A percentile compares a stretch with the other conserved stretches of the same genome.
Evolutionary conservation across 2,888 invertebrate genomes (phyloP).

Genomic region (Mesodorylaimus sp.): DNA sequence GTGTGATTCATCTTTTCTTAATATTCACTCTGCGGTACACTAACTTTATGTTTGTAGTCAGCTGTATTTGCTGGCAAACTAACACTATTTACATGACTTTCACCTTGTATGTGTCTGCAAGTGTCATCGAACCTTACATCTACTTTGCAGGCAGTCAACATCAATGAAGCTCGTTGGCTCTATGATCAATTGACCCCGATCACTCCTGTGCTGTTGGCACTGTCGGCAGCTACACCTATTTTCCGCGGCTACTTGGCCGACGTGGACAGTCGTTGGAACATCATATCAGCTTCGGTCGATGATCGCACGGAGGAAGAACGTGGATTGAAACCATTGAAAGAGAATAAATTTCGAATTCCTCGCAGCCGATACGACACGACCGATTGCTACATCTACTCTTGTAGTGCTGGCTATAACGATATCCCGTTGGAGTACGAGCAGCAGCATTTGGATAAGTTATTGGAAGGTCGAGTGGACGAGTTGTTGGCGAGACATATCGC

Average conservation of each 20-base stretch:
- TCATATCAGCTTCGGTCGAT: slow-evolving; percentile 43
- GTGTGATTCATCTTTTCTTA: too few species aligned
- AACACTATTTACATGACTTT: too few species aligned
- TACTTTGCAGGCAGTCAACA: slow-evolving; percentile 69
- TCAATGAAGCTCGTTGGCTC: slow-evolving; percentile 75
- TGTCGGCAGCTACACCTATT: slow-evolving; percentile 87
- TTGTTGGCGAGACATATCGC: slow-evolving; percentile 83
- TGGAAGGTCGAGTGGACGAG: slow-evolving; percentile 74
- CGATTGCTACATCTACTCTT: slow-evolving; percentile 78
- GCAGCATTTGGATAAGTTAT: slow-evolving; percentile 57
- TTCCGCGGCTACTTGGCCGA: slow-evolving; percentile 83
- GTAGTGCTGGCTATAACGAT: slow-evolving; percentile 69
- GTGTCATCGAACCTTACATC: too few species aligned
- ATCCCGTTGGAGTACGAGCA: slow-evolving; percentile 69
- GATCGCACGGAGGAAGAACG: slow-evolving; percentile 80
- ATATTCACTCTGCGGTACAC: too few species aligned
- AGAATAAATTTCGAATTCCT: slow-evolving; percentile 57
- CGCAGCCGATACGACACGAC: slow-evolving; percentile 96
- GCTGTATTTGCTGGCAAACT: too few species aligned
- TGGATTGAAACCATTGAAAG: slow-evolving; percentile 43
- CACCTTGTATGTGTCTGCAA: too few species aligned
- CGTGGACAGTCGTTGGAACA: slow-evolving; percentile 78
- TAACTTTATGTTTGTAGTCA: too few species aligned
- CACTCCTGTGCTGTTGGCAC: slow-evolving; percentile 90
- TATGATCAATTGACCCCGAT: slow-evolving; percentile 92